These are phyloP conservation scores for Procavia capensis DNA, from an alignment of 2,113 vertebrate genomes.

Conservation along the genomic window DNA sequence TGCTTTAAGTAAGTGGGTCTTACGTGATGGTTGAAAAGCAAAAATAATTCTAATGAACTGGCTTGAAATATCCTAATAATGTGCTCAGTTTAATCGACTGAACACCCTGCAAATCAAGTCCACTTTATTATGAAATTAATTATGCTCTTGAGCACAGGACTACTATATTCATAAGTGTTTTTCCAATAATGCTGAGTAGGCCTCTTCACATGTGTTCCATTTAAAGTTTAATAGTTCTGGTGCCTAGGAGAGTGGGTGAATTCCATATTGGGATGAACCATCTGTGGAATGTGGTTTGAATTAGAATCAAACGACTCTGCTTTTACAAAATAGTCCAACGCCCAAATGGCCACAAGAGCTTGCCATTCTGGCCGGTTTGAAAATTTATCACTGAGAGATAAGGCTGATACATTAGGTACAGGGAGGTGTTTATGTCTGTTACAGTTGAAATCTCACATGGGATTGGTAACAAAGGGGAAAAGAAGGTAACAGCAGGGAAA, in stretches of 20 bases:
- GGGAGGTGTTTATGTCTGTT: not conserved
- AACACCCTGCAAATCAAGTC: not conserved
- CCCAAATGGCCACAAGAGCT: not conserved
- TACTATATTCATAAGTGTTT: not conserved
- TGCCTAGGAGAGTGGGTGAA: not conserved
- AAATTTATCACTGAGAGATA: not conserved
- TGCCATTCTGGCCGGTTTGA: not conserved
- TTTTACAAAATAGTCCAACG: not conserved
- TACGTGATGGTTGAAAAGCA: conserved; percentile 57
- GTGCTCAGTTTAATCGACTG: not conserved
- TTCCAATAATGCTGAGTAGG: not conserved
- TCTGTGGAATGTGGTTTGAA: not conserved
- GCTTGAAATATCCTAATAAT: not conserved
- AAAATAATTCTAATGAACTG: conserved; percentile 26
- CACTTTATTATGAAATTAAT: conserved; percentile 36
- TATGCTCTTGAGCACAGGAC: not conserved
- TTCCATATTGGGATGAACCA: not conserved
- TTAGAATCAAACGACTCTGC: not conserved
- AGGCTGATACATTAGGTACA: not conserved
- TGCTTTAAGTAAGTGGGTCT: conserved; percentile 56
- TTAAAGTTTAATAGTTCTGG: not conserved
- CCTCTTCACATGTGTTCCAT: not conserved
- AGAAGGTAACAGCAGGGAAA: not conserved
- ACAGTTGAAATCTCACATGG: not conserved
- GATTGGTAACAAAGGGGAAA: not conserved